These are phyloP conservation scores for Epinephelus fuscoguttatus DNA, from an alignment of 2,113 vertebrate species.

Conservation along the genomic window DNA sequence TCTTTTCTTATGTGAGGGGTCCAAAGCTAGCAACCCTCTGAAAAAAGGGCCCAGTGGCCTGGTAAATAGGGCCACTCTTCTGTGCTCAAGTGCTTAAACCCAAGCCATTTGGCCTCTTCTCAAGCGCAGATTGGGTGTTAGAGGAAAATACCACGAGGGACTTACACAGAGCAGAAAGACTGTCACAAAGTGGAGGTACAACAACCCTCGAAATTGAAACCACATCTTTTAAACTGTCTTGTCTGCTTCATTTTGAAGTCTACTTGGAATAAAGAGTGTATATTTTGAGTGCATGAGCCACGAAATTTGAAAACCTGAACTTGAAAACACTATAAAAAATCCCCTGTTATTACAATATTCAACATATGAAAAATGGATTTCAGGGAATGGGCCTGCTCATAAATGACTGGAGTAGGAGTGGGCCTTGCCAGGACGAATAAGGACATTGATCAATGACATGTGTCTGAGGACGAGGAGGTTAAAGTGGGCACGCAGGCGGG, in stretches of 20 bases:
- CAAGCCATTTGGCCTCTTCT: conserved; percentile 59
- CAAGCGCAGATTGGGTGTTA: conserved; percentile 36
- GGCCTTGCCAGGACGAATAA: conserved; percentile 42
- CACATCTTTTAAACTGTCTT: background rate
- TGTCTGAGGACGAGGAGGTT: conserved; percentile 60
- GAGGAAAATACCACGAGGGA: conserved; percentile 37
- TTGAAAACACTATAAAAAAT: conserved; percentile 16
- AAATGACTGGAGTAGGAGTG: conserved; percentile 29
- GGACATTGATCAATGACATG: conserved; percentile 63
- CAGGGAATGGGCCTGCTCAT: conserved; percentile 22
- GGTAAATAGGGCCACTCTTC: conserved; percentile 67
- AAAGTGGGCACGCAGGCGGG: conserved; percentile 59
- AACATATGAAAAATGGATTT: conserved; percentile 30
- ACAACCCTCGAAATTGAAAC: background rate
- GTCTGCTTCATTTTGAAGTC: background rate
- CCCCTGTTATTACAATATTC: conserved; percentile 19
- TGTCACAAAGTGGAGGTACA: background rate
- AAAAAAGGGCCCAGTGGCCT: conserved; percentile 59
- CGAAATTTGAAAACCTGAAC: background rate
- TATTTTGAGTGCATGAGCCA: background rate
- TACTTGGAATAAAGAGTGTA: background rate
- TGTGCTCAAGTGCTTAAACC: conserved; percentile 59
- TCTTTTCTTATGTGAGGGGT: conserved; percentile 67
- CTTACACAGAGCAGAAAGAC: conserved; percentile 28
- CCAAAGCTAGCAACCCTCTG: conserved; percentile 66